phyloP scores from a whole-genome alignment of 2,797 vertebrate genomes.

The Neosilurus hyrtlii region DNA sequence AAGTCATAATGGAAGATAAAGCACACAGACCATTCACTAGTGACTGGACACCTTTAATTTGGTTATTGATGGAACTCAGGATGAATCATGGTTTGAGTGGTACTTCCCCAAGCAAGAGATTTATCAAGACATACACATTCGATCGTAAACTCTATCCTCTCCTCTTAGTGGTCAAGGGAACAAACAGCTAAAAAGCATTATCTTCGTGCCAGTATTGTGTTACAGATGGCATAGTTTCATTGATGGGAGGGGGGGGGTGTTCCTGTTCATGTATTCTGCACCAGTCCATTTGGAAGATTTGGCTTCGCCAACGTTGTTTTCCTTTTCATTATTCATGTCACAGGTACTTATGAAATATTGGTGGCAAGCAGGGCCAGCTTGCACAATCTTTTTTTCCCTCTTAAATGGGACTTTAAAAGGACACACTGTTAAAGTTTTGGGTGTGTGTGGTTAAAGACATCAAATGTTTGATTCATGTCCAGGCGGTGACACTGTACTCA shows the following conservation, averaged over 20 bases:
- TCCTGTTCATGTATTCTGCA: conserved; percentile 7
- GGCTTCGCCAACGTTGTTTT: conserved; percentile 51
- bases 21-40: no score
- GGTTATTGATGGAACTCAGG: not conserved
- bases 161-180: not conserved
- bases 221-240: not conserved
- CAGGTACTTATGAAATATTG: conserved; percentile 53
- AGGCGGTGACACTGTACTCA: conserved; percentile 66
- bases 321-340: conserved; percentile 51
- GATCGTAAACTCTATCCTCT: not conserved
- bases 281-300: conserved; percentile 46
- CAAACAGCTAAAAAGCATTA: not conserved
- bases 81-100: not conserved
- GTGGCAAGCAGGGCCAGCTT: conserved; percentile 36
- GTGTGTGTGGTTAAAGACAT: conserved; percentile 65
- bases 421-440: conserved; percentile 61
- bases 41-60: no score
- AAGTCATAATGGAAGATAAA: no score
- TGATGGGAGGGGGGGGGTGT: rapidly evolving
- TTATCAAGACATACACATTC: not conserved
- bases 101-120: not conserved
- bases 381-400: conserved; percentile 47
- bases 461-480: conserved; percentile 65
- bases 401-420: conserved; percentile 60
- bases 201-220: not conserved